Percentiles rank a stretch among this genome's conserved stretches.
Evolutionary conservation across 1,140 invertebrate genomes (phyloP).

Genomic region (Ips nitidus): DNA sequence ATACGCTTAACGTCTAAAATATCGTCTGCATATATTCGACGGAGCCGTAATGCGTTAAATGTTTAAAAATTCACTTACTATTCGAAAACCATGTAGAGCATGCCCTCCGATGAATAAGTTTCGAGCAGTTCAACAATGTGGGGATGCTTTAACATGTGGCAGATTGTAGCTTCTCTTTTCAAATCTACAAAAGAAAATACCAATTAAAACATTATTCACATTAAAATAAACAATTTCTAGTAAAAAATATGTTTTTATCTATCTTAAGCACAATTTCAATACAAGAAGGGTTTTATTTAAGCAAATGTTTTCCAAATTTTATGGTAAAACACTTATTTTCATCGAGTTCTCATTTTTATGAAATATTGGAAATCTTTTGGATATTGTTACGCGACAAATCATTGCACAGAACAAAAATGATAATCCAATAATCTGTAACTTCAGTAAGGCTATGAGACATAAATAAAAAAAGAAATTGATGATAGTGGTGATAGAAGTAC

Average conservation of each 20-base stretch:
- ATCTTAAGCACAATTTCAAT: neutral
- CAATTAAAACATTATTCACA: slow-evolving; percentile 29
- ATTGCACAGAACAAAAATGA: too few relatives aligned
- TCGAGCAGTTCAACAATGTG: slow-evolving; percentile 97
- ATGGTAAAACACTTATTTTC: too few relatives aligned
- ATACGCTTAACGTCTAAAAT: too few relatives aligned
- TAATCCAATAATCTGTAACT: too few relatives aligned
- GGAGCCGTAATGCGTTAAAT: too few relatives aligned
- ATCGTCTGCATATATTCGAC: too few relatives aligned
- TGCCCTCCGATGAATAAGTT: slow-evolving; percentile 97
- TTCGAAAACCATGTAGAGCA: slow-evolving; percentile 99
- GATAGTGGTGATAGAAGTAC: too few relatives aligned
- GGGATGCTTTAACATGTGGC: slow-evolving; percentile 98
- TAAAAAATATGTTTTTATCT: neutral
- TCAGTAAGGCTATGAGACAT: too few relatives aligned
- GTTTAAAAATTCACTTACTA: slow-evolving; percentile 74
- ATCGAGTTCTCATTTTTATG: too few relatives aligned
- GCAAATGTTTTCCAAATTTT: neutral
- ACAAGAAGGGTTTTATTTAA: neutral
- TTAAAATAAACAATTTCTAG: slow-evolving; percentile 5
- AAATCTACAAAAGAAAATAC: slow-evolving; percentile 72
- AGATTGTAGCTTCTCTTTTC: slow-evolving; percentile 97
- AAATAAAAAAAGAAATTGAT: too few relatives aligned
- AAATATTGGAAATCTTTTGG: too few relatives aligned
- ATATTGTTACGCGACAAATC: too few relatives aligned